Evolutionary conservation across 2,888 invertebrate genomes (phyloP).

Genomic region (Zygaena filipendulae): DNA sequence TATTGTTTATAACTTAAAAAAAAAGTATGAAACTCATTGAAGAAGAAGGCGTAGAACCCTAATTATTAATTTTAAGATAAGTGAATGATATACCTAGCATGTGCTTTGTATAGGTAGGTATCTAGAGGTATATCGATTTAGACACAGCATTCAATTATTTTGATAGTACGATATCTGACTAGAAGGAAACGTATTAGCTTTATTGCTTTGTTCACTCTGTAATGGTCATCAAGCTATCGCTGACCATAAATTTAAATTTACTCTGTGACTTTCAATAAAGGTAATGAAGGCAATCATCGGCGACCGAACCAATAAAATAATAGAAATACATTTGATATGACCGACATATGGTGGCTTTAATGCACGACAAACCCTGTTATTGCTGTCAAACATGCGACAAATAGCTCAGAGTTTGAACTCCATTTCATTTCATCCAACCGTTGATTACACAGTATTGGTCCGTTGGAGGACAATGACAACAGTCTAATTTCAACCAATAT

Average conservation of each 20-base stretch:
- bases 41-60: too few species aligned
- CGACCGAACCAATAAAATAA: conserved; percentile 63
- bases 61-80: too few species aligned
- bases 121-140: too few species aligned
- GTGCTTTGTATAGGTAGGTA: too few species aligned
- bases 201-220: conserved; percentile 59
- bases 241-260: conserved; percentile 63
- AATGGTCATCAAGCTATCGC: conserved; percentile 58
- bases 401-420: conserved; percentile 51
- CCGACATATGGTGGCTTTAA: conserved; percentile 65
- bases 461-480: conserved; percentile 56
- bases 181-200: conserved; percentile 60
- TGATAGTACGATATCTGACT: too few species aligned
- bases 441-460: conserved; percentile 66
- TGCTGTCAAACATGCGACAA: conserved; percentile 68
- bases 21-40: too few species aligned
- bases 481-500: conserved; percentile 54
- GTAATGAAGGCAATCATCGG: conserved; percentile 64
- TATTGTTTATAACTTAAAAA: too few species aligned
- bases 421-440: conserved; percentile 55
- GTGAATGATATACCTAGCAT: too few species aligned
- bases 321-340: conserved; percentile 69
- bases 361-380: conserved; percentile 63
- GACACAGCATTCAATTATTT: too few species aligned
- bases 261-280: conserved; percentile 63